Conservation (phyloP, 2,113 vertebrate genomes). For the Psilopsiagon aymara region DNA sequence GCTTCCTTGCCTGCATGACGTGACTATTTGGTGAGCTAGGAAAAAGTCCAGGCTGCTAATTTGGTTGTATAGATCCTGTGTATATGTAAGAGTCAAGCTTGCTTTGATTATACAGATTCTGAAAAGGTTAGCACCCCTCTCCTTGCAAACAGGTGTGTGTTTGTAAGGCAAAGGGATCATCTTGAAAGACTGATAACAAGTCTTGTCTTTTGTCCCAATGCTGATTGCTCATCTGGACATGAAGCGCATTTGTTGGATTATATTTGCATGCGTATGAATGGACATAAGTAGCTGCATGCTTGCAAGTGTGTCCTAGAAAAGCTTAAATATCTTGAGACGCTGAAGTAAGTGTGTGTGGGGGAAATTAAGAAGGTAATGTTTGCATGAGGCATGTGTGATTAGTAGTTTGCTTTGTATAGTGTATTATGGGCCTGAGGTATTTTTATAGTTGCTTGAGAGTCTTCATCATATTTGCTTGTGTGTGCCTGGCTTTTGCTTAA, state of each 20-base stretch:
- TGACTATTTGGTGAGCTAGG: neutral
- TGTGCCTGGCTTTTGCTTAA: neutral
- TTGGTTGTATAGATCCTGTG: neutral
- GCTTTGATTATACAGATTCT: neutral
- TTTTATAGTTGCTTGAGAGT: neutral
- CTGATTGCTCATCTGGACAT: conserved; percentile 43
- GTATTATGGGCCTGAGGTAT: neutral
- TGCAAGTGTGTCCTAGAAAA: conserved; percentile 45
- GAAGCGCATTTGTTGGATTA: neutral
- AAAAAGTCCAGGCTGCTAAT: neutral
- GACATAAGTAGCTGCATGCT: conserved; percentile 17
- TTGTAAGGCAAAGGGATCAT: conserved; percentile 6
- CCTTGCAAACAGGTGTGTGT: neutral
- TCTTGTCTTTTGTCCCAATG: conserved; percentile 41
- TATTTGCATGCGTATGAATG: conserved; percentile 39
- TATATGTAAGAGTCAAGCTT: neutral
- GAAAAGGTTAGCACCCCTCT: conserved; percentile 9
- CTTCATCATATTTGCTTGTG: neutral
- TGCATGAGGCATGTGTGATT: neutral
- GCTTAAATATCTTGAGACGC: neutral
- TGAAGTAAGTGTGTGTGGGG: neutral
- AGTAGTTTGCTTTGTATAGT: neutral
- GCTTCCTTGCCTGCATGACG: neutral
- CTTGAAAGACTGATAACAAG: conserved; percentile 28
- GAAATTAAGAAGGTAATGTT: neutral